Conservation (phyloP, 2,113 vertebrate species). For the Notarius quadriscutis region DNA sequence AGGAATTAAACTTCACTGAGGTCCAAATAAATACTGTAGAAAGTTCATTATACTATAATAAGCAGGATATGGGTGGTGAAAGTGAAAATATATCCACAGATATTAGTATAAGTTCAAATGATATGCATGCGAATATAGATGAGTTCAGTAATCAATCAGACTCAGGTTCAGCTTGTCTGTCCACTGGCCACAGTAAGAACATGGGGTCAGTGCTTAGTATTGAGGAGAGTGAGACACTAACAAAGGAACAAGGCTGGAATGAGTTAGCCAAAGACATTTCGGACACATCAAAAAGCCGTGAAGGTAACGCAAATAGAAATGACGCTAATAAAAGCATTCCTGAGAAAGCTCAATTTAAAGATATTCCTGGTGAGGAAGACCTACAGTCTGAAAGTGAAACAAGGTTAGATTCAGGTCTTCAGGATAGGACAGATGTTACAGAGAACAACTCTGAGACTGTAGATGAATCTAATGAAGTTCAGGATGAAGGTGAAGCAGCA, state of each 20-base stretch:
- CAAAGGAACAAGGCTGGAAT: neutral
- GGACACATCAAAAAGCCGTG: neutral
- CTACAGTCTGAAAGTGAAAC: neutral
- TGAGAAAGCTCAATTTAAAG: neutral
- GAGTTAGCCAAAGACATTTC: neutral
- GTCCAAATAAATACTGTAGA: neutral
- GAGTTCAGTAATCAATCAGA: neutral
- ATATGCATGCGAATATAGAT: neutral
- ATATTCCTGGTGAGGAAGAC: neutral
- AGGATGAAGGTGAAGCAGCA: neutral
- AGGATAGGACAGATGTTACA: neutral
- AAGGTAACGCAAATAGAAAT: neutral
- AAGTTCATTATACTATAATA: neutral
- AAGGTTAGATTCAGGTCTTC: neutral
- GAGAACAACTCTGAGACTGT: constrained; percentile 10
- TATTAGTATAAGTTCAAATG: neutral
- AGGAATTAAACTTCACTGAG: neutral
- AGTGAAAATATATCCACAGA: neutral
- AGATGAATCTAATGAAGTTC: neutral
- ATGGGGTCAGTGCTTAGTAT: neutral
- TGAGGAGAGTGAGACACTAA: neutral
- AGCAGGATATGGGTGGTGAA: neutral
- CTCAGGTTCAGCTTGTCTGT: neutral
- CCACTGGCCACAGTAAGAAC: neutral
- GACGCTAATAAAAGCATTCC: neutral